Conservation (phyloP, 2,888 invertebrate genomes). For the Standfussiana lucernea region DNA sequence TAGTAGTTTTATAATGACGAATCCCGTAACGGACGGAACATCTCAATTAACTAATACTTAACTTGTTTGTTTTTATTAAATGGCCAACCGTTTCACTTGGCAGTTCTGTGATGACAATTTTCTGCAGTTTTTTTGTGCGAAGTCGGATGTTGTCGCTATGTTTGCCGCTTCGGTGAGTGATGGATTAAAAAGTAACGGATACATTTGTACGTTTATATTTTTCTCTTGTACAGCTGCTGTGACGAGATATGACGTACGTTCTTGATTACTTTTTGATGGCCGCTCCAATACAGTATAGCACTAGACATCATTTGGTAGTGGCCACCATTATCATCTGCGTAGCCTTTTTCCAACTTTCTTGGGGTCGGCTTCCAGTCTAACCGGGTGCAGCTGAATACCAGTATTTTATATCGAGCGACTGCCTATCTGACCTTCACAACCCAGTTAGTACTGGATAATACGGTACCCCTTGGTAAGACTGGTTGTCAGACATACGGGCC, state of each 20-base stretch:
- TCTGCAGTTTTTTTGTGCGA: slow-evolving; percentile 35
- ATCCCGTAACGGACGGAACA: slow-evolving; percentile 51
- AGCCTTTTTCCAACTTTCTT: too few species aligned
- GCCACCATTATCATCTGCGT: not conserved
- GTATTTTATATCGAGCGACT: too few species aligned
- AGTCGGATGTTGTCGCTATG: slow-evolving; percentile 3
- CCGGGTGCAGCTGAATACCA: too few species aligned
- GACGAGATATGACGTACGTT: not conserved
- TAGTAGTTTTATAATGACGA: slow-evolving; percentile 37
- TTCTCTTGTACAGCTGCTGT: not conserved
- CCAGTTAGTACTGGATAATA: too few species aligned
- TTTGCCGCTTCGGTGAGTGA: slow-evolving; percentile 21
- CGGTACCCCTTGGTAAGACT: too few species aligned
- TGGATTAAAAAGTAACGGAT: slow-evolving; percentile 20
- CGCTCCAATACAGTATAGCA: not conserved
- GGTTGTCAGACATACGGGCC: too few species aligned
- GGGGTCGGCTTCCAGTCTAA: too few species aligned
- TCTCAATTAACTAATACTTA: slow-evolving; percentile 42
- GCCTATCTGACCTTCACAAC: too few species aligned
- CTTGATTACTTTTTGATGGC: not conserved
- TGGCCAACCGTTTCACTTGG: slow-evolving; percentile 36
- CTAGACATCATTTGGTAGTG: not conserved
- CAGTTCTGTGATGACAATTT: slow-evolving; percentile 24
- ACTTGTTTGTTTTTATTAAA: slow-evolving; percentile 42
- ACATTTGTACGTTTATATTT: not conserved